Base-by-base conservation (phyloP, 2,113 vertebrate genomes). In the Hucho hucho region DNA sequence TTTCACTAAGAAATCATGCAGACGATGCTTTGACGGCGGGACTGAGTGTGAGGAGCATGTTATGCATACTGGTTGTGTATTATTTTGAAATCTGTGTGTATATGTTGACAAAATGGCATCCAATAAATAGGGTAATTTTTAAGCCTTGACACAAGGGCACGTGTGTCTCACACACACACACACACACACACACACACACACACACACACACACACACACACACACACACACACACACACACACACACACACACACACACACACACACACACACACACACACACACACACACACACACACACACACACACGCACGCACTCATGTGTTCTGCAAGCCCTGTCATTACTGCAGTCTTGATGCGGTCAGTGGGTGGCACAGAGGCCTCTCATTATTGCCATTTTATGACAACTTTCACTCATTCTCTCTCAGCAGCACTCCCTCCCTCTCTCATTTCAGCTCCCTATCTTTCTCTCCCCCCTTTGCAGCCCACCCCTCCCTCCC, bases 281-380 rank as follows among this genome's bases (percentile, higher is more conserved):
- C 26, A 69, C 22, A 32, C 43, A 69, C 61, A 26, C 72, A 37
- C 69, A 61, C 12, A 77, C 68, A 67, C 69, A 70, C 74, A 72
- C 32, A 66, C 25, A 64, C 72, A 73, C 67, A 70, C 78, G 69
- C 81, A 67, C 76, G 77, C 65, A 77, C 61, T 71, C 65, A 84
- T 89, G 89, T 84, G 82, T 76, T 86, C 77, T 11, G 69, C 75
- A 75, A 86, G 90, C 79, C 73, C 89, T 92, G 87, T 92, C 88
- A 92, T 93, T 92, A 92, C 81, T 70, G 81, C 70, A 16, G 83
- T 86, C 80, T 90, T 93, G 84, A 92, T 93, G 92, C 90, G 91
- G 92, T 92, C 89, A 80, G 81, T 83, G 91, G 90, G 91, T 89
- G 91, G 89, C 84, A 90, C 81, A 49, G 77, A 81, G 85, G 87